phyloP scores from a whole-genome alignment of 1,140 invertebrate species.

The Leptoteleia sp. region DNA sequence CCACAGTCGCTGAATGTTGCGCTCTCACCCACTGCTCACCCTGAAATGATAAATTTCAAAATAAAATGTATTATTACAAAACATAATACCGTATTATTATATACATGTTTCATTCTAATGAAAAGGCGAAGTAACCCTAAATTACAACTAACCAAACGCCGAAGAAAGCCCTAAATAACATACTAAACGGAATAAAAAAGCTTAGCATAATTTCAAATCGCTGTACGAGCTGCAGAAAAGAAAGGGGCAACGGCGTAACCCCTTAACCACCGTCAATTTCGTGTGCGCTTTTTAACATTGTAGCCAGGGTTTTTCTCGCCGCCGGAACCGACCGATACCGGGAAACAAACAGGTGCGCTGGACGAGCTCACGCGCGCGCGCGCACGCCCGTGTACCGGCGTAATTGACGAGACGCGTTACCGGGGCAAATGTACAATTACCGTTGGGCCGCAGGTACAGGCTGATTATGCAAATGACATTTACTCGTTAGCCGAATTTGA shows the following conservation, averaged over 20 bases:
- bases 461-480: constrained; percentile 59
- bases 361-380: constrained; percentile 1
- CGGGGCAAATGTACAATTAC: constrained; percentile 40
- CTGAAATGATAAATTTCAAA: no score
- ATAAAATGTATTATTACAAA: no score
- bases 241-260: neutral
- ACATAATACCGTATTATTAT: no score
- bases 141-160: no score
- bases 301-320: constrained; percentile 25
- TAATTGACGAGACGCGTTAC: constrained; percentile 39
- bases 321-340: no score
- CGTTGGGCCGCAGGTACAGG: constrained; percentile 8
- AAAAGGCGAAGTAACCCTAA: no score
- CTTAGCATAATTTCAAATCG: no score
- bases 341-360: constrained; percentile 35
- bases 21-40: no score
- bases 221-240: neutral
- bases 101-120: no score
- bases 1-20: no score
- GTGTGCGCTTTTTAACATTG: constrained; percentile 4
- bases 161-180: no score
- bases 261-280: constrained; percentile 10
- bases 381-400: constrained; percentile 18
- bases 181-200: no score
- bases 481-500: constrained; percentile 49